Evolutionary conservation across 2,113 vertebrate species (phyloP).

Genomic region (Sander vitreus): DNA sequence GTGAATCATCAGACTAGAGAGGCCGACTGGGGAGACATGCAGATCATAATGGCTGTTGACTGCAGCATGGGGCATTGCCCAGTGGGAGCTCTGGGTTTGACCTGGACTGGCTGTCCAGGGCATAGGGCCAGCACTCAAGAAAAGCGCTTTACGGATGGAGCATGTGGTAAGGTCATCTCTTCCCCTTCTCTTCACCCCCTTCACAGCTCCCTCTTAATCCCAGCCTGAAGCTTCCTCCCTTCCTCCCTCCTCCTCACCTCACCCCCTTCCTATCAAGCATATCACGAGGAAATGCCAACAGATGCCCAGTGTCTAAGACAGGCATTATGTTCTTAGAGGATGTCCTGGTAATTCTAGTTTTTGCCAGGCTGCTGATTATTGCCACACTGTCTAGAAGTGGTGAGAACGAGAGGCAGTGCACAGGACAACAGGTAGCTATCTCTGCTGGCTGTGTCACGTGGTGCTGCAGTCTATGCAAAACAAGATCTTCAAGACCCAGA

Average conservation of each 20-base stretch:
- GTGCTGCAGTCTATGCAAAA: slow-evolving; percentile 55
- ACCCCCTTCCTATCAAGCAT: slow-evolving; percentile 76
- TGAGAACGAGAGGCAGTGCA: slow-evolving; percentile 21
- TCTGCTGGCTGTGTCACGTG: slow-evolving; percentile 44
- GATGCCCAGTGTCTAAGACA: slow-evolving; percentile 87
- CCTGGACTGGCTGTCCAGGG: slow-evolving; percentile 69
- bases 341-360: slow-evolving; percentile 80
- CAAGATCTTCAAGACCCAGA: slow-evolving; percentile 49
- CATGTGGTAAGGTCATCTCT: slow-evolving; percentile 86
- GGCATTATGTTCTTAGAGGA: slow-evolving; percentile 89
- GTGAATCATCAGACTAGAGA: not conserved
- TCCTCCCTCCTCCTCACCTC: slow-evolving; percentile 48
- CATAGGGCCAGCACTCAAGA: slow-evolving; percentile 65
- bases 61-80: slow-evolving; percentile 43
- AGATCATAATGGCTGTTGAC: slow-evolving; percentile 41
- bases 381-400: slow-evolving; percentile 41
- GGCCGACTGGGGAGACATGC: slow-evolving; percentile 26
- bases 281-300: slow-evolving; percentile 84
- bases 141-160: slow-evolving; percentile 80
- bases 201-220: slow-evolving; percentile 82
- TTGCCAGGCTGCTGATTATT: slow-evolving; percentile 70
- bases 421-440: slow-evolving; percentile 68
- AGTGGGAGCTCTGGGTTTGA: slow-evolving; percentile 59
- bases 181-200: slow-evolving; percentile 73
- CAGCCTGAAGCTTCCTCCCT: slow-evolving; percentile 63